Percentiles rank a stretch among this genome's conserved stretches.
These are phyloP conservation scores for Drosophila mercatorum DNA, from an alignment of 2,888 invertebrate genomes.

Conservation along the genomic window DNA sequence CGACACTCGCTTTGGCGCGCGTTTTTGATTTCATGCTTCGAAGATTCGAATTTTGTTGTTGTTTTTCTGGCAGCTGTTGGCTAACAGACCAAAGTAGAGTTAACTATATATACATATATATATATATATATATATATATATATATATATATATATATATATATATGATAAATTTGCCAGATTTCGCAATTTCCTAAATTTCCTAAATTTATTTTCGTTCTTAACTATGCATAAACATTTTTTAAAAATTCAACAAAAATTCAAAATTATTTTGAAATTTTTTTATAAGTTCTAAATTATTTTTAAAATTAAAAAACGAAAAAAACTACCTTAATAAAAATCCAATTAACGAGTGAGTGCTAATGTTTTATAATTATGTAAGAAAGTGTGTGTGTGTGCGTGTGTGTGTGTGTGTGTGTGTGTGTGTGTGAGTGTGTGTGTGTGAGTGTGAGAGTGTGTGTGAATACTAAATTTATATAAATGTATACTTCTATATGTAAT, in stretches of 20 bases:
- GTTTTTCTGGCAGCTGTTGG: conserved; percentile 46
- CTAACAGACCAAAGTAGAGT: conserved; percentile 64
- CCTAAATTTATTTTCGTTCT: too few relatives aligned
- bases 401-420: background rate
- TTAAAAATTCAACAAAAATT: background rate
- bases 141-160: too few relatives aligned
- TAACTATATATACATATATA: conserved; percentile 11
- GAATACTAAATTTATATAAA: conserved; percentile 62
- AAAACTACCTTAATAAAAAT: background rate
- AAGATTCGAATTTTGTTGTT: background rate
- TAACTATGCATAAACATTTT: too few relatives aligned
- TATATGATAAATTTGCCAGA: too few relatives aligned
- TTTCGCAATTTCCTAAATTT: too few relatives aligned
- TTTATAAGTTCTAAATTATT: background rate
- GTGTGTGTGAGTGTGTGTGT: background rate
- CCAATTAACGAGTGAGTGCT: conserved; percentile 38
- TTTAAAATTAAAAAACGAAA: background rate
- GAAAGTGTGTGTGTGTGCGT: background rate
- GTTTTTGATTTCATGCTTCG: conserved; percentile 39
- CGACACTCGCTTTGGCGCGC: conserved; percentile 20
- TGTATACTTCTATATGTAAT: conserved; percentile 68
- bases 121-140: too few relatives aligned
- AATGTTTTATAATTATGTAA: conserved; percentile 40
- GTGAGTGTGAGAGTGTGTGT: background rate
- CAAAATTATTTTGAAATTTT: background rate